Evolutionary conservation across 2,113 vertebrate species (phyloP), one percentile per base, ranked within the genome.

Genomic region (Tetrao urogallus): DNA sequence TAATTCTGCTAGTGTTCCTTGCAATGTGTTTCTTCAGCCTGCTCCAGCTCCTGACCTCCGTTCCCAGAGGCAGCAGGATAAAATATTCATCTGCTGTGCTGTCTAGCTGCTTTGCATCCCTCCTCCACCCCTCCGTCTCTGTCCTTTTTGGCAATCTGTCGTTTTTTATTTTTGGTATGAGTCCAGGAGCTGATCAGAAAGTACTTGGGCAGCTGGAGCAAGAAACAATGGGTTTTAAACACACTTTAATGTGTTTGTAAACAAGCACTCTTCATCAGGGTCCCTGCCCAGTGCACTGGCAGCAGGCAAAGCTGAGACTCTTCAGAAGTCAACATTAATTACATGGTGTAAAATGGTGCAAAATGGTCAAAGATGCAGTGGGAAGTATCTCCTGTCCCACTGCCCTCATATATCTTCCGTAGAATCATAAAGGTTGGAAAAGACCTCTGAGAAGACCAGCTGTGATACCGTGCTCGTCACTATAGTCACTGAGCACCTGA

Each of bases 131-230:
- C 78, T 64, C 86, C 2, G 2, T 73, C 76, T 69, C 82, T 27
- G 45, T 82, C 86, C 90, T 95, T 93, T 82, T 58, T 94, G 86
- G 92, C 94, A 95, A 92, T 87, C 78, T 89, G 81, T 90, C 92
- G n/a, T 77, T 48, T 67, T 50, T 54, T 5, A 4, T 9, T 30
- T 50, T 28, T 95, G 96, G 78, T 57, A 22, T 2, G 4, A 52
- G 57, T 82, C 95, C 92, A 89, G 86, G 89, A 96, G 86, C 83
- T 19, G 84, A 92, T 78, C 42, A 14, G 80, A 85, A 90, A 70
- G 58, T 92, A 50, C 81, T 76, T 15, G 78, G 92, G 94, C 94
- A 92, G 86, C 92, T 87, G 89, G 86, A 86, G 77, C 0, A 5
- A 67, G 67, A 28, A 83, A 91, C 89, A 90, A 83, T 42, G 72